A percentile compares a stretch with the other conserved stretches of the same genome.
These are phyloP conservation scores for Xiphias gladius DNA, from an alignment of 2,113 vertebrate species.

Conservation along the genomic window DNA sequence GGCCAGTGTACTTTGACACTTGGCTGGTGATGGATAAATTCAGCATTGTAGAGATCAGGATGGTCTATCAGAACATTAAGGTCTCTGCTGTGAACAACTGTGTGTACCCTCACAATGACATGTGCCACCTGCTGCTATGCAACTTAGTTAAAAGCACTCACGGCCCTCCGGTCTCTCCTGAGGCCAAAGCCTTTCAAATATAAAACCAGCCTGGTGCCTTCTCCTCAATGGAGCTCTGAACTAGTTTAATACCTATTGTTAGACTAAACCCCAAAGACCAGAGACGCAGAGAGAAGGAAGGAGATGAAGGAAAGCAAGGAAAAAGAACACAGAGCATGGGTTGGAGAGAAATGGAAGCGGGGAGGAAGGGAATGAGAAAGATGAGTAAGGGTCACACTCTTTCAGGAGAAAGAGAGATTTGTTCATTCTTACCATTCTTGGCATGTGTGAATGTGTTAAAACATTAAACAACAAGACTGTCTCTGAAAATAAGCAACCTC, in stretches of 20 bases:
- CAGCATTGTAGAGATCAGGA: constrained; percentile 27
- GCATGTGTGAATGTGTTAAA: constrained; percentile 12
- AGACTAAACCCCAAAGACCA: constrained; percentile 74
- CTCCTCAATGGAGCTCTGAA: constrained; percentile 77
- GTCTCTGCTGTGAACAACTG: constrained; percentile 39
- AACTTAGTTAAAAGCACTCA: constrained; percentile 66
- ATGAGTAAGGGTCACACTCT: constrained; percentile 32
- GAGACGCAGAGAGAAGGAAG: constrained; percentile 54
- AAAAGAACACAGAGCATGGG: constrained; percentile 26
- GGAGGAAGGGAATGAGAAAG: constrained; percentile 18
- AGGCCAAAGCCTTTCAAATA: constrained; percentile 75
- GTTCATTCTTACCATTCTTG: constrained; percentile 10
- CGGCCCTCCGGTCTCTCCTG: constrained; percentile 58
- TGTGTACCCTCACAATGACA: constrained; percentile 46
- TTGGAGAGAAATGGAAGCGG: constrained; percentile 19
- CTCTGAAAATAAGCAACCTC: background rate
- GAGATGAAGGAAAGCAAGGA: constrained; percentile 27
- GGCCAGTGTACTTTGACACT: constrained; percentile 12
- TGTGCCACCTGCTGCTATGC: constrained; percentile 59
- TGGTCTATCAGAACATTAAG: constrained; percentile 41
- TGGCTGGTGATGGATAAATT: constrained; percentile 23
- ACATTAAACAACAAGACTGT: background rate
- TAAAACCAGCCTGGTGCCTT: constrained; percentile 64
- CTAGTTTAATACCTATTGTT: constrained; percentile 85
- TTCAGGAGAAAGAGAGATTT: background rate